These are phyloP conservation scores for Philonicus albiceps DNA, from an alignment of 2,888 invertebrate species.

Conservation along the genomic window DNA sequence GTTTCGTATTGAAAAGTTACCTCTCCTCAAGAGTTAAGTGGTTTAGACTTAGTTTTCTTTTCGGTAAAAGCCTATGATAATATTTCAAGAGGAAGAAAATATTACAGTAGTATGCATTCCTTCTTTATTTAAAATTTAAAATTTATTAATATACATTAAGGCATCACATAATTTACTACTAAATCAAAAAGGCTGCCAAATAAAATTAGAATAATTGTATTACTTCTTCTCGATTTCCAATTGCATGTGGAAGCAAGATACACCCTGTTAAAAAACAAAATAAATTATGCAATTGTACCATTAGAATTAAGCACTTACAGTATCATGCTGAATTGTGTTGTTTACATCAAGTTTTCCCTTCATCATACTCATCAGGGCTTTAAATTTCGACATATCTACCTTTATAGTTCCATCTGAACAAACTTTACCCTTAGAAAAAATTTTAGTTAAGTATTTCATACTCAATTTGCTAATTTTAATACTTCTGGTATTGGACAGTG, in stretches of 20 bases:
- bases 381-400: slow-evolving; percentile 62
- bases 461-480: slow-evolving; percentile 33
- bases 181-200: background rate
- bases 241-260: slow-evolving; percentile 58
- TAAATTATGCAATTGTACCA: background rate
- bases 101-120: background rate
- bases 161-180: background rate
- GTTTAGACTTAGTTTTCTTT: too few species aligned
- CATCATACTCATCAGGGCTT: slow-evolving; percentile 62
- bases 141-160: background rate
- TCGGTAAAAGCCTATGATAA: too few species aligned
- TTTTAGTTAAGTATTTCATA: background rate
- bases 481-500: slow-evolving; percentile 63
- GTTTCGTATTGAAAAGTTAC: too few species aligned
- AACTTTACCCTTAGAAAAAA: slow-evolving; percentile 55
- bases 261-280: slow-evolving; percentile 54
- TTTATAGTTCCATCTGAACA: slow-evolving; percentile 59
- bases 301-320: slow-evolving; percentile 56
- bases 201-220: background rate
- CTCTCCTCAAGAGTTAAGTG: too few species aligned
- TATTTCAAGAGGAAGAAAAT: background rate
- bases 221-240: slow-evolving; percentile 56
- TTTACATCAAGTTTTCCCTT: slow-evolving; percentile 60
- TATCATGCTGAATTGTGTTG: slow-evolving; percentile 61
- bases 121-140: background rate